A percentile compares a stretch with the other conserved stretches of the same genome.
These are phyloP conservation scores for Gastracanthus pulcherrimus DNA, from an alignment of 2,888 invertebrate species.

Conservation along the genomic window DNA sequence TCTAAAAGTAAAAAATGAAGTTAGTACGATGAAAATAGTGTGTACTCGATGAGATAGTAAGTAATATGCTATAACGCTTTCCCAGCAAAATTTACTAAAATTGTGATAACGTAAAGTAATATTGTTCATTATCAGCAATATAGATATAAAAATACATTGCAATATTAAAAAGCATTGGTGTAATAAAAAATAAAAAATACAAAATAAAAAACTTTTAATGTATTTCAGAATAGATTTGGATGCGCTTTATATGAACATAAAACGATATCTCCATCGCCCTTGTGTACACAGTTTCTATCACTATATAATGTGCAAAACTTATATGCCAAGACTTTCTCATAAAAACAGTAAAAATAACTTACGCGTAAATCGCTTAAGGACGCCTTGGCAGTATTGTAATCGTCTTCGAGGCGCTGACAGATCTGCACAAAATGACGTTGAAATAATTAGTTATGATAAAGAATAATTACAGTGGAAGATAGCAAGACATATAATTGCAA, in stretches of 20 bases:
- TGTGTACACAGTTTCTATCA: no score
- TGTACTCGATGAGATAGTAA: neutral
- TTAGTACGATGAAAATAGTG: neutral
- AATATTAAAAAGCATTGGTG: no score
- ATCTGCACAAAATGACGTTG: constrained; percentile 78
- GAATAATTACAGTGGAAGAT: neutral
- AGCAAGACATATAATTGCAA: neutral
- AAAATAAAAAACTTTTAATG: no score
- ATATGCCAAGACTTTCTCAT: neutral
- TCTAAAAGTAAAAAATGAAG: constrained; percentile 72
- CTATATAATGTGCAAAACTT: no score
- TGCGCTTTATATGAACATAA: no score
- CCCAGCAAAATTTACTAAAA: neutral
- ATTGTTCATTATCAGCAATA: neutral
- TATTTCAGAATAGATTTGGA: no score
- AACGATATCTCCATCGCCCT: no score
- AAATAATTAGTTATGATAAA: constrained; percentile 8
- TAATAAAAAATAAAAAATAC: no score
- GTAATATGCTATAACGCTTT: neutral
- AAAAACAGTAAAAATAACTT: constrained; percentile 64
- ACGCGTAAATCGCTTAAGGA: constrained; percentile 84
- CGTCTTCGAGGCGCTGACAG: constrained; percentile 91
- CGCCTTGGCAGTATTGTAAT: constrained; percentile 84
- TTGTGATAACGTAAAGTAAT: neutral
- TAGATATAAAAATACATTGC: neutral